These are phyloP conservation scores for Toxostoma redivivum DNA, from an alignment of 2,113 vertebrate species.

Conservation along the genomic window DNA sequence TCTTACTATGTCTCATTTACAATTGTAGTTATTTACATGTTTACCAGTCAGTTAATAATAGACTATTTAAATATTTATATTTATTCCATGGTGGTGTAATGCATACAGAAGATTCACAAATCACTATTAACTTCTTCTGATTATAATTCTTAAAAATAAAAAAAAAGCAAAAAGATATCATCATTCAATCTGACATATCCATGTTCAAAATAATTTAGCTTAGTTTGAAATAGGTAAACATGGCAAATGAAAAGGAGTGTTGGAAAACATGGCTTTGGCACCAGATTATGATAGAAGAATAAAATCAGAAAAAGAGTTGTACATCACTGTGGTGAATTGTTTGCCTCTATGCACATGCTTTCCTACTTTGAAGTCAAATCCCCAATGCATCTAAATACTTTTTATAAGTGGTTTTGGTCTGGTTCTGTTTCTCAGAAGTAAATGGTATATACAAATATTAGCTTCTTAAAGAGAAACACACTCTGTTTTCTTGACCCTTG, in stretches of 20 bases:
- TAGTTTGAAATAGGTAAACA: not conserved
- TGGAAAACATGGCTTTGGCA: not conserved
- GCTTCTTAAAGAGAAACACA: not conserved
- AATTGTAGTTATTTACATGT: not conserved
- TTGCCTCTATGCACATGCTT: not conserved
- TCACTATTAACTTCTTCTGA: not conserved
- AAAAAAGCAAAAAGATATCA: not conserved
- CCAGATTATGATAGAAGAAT: not conserved
- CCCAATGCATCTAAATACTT: not conserved
- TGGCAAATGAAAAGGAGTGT: not conserved
- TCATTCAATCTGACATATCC: not conserved
- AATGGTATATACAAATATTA: not conserved
- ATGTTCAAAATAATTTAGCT: not conserved
- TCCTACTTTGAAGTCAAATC: not conserved
- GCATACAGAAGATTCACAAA: not conserved
- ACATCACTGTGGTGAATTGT: not conserved
- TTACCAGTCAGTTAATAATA: not conserved
- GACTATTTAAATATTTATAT: slow-evolving; percentile 23
- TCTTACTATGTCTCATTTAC: not conserved
- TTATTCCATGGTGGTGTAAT: not conserved
- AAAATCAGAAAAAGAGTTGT: not conserved
- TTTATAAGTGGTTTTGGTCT: not conserved
- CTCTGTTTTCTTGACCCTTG: not conserved
- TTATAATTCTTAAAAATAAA: not conserved
- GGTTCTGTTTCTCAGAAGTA: not conserved